phyloP scores from a whole-genome alignment of 2,888 invertebrate genomes.

The Actias luna region DNA sequence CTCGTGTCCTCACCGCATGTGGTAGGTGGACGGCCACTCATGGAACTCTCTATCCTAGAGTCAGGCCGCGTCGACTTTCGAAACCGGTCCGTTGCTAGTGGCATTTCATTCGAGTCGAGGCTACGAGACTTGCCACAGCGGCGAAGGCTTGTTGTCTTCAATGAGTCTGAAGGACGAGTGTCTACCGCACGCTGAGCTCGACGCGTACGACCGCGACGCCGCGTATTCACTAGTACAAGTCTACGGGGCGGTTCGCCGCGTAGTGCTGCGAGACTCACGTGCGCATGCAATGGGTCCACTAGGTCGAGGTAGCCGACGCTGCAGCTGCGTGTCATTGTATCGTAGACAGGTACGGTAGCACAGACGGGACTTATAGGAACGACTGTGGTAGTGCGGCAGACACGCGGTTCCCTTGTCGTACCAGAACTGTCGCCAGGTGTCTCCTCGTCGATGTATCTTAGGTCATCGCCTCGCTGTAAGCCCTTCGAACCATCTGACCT shows the following conservation, averaged over 20 bases:
- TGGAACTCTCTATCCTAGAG: constrained; percentile 30
- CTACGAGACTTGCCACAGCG: constrained; percentile 91
- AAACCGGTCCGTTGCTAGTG: constrained; percentile 54
- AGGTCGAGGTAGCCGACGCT: constrained; percentile 94
- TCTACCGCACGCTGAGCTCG: constrained; percentile 61
- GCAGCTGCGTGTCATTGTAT: constrained; percentile 91
- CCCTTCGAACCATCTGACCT: constrained; percentile 55
- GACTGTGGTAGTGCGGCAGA: constrained; percentile 81
- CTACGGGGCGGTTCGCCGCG: constrained; percentile 89
- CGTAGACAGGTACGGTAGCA: constrained; percentile 68
- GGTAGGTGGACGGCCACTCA: constrained; percentile 47
- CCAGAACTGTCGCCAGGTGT: constrained; percentile 56
- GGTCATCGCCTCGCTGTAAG: constrained; percentile 80
- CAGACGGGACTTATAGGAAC: constrained; percentile 85
- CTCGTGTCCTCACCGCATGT: constrained; percentile 51
- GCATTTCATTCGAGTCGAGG: constrained; percentile 91
- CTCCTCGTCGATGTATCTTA: constrained; percentile 88
- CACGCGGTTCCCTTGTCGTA: constrained; percentile 47
- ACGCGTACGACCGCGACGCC: constrained; percentile 49
- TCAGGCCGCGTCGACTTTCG: constrained; percentile 12
- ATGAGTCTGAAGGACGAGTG: constrained; percentile 42
- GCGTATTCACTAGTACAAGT: constrained; percentile 86
- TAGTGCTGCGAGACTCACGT: constrained; percentile 86
- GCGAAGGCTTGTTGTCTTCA: constrained; percentile 79
- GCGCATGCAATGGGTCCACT: constrained; percentile 89